Percentiles rank a stretch among this genome's conserved stretches.
These are phyloP conservation scores for Drosophila melanosoma DNA, from an alignment of 2,888 invertebrate species.

Conservation along the genomic window DNA sequence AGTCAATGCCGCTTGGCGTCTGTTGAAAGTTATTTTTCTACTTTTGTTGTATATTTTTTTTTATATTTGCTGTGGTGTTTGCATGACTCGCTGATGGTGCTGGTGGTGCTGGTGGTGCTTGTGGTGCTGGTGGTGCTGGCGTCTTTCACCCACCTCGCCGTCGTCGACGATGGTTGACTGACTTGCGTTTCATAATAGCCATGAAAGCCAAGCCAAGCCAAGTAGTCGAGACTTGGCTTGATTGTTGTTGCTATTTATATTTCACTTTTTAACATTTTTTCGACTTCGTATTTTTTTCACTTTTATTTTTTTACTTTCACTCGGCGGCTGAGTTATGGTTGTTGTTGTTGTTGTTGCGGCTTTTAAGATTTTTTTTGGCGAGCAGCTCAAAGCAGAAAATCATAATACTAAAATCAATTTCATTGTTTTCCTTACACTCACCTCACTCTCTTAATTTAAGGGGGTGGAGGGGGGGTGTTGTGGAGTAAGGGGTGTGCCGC, in stretches of 20 bases:
- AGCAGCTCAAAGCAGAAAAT: conserved; percentile 31
- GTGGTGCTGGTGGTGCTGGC: conserved; percentile 9
- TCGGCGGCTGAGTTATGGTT: conserved; percentile 47
- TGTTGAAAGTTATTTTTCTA: conserved; percentile 62
- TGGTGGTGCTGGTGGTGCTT: conserved; percentile 32
- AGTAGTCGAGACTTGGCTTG: conserved; percentile 39
- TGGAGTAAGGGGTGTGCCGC: not conserved
- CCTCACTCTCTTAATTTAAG: not conserved
- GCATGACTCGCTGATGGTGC: conserved; percentile 37
- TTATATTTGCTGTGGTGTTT: conserved; percentile 10
- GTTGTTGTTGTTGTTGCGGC: conserved; percentile 22
- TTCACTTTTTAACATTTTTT: conserved; percentile 64
- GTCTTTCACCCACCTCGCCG: conserved; percentile 11
- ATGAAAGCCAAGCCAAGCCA: conserved; percentile 74
- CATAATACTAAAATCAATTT: conserved; percentile 65
- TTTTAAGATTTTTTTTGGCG: conserved; percentile 62
- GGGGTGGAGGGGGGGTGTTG: no score
- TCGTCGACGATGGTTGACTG: conserved; percentile 64
- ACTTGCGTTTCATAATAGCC: conserved; percentile 78
- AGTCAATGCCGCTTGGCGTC: conserved; percentile 70
- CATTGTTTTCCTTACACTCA: conserved; percentile 53
- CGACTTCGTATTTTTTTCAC: conserved; percentile 7
- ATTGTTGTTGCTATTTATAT: conserved; percentile 58
- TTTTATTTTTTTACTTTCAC: conserved; percentile 69
- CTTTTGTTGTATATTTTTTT: not conserved